These are phyloP conservation scores for Sebastes kiyomatsui DNA, from an alignment of 2,797 vertebrate species.

Conservation along the genomic window DNA sequence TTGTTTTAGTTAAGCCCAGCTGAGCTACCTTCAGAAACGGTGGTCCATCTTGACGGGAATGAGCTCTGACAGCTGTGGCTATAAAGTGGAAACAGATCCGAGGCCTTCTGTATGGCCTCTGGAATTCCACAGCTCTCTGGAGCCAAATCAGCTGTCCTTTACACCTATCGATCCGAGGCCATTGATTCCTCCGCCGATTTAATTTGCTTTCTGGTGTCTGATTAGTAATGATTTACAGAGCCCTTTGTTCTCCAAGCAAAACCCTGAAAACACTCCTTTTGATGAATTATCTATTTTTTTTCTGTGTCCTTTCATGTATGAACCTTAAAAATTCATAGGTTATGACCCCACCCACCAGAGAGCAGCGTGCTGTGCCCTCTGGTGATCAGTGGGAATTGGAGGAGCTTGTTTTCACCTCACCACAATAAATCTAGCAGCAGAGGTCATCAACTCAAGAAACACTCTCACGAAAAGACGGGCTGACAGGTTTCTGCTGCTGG, in stretches of 20 bases:
- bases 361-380: slow-evolving; percentile 36
- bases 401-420: slow-evolving; percentile 68
- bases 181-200: slow-evolving; percentile 77
- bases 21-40: slow-evolving; percentile 64
- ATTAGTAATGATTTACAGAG: slow-evolving; percentile 81
- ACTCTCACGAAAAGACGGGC: slow-evolving; percentile 20
- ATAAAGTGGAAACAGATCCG: slow-evolving; percentile 77
- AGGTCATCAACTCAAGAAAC: slow-evolving; percentile 66
- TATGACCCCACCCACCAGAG: slow-evolving; percentile 44
- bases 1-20: slow-evolving; percentile 69
- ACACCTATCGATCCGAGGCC: slow-evolving; percentile 73
- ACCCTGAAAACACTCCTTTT: slow-evolving; percentile 49
- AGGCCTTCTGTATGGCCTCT: slow-evolving; percentile 64
- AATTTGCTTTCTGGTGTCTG: slow-evolving; percentile 73
- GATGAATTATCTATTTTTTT: slow-evolving; percentile 48
- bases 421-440: slow-evolving; percentile 60
- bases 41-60: slow-evolving; percentile 72
- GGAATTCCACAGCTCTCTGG: slow-evolving; percentile 74
- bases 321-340: slow-evolving; percentile 57
- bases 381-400: slow-evolving; percentile 52
- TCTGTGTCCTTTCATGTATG: slow-evolving; percentile 48
- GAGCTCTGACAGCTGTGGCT: slow-evolving; percentile 76
- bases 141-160: slow-evolving; percentile 79
- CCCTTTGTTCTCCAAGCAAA: slow-evolving; percentile 63
- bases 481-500: slow-evolving; percentile 41